phyloP scores from a whole-genome alignment of 53 echinoderm and acorn worm species.

The Zoroaster sp. region DNA sequence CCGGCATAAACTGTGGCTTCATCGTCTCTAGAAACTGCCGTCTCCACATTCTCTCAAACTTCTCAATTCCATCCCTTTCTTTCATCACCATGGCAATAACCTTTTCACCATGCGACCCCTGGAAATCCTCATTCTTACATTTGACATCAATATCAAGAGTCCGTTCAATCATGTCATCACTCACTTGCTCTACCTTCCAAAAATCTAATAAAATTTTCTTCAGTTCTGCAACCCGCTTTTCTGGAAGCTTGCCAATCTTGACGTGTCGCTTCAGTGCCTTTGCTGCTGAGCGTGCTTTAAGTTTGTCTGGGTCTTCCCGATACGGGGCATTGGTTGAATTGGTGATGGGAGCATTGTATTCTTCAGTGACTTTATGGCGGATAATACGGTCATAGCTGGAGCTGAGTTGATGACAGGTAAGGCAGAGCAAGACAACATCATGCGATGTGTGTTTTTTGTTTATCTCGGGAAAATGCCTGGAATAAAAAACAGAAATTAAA shows the following conservation, averaged over 20 bases:
- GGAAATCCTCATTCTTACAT: slow-evolving; percentile 66
- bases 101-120: slow-evolving; percentile 82
- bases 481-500: background rate
- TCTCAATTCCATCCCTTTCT: slow-evolving; percentile 61
- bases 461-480: slow-evolving; percentile 84
- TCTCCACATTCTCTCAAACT: slow-evolving; percentile 91
- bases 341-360: slow-evolving; percentile 79
- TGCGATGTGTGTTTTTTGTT: slow-evolving; percentile 92
- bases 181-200: slow-evolving; percentile 52
- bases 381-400: slow-evolving; percentile 66
- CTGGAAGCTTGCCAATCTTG: slow-evolving; percentile 66
- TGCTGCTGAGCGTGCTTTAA: slow-evolving; percentile 77
- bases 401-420: slow-evolving; percentile 81
- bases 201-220: slow-evolving; percentile 46
- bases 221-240: slow-evolving; percentile 67
- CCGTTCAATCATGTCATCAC: slow-evolving; percentile 52
- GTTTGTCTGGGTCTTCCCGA: slow-evolving; percentile 67
- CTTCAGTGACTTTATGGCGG: slow-evolving; percentile 56
- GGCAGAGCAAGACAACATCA: slow-evolving; percentile 87
- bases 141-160: slow-evolving; percentile 62
- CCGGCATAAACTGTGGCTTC: slow-evolving; percentile 83
- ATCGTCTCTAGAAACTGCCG: slow-evolving; percentile 77
- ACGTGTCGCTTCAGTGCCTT: slow-evolving; percentile 78
- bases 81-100: slow-evolving; percentile 63
- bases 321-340: slow-evolving; percentile 55